Base-by-base conservation (phyloP, 1,140 invertebrate species). In the Meloidogyne hapla region DNA sequence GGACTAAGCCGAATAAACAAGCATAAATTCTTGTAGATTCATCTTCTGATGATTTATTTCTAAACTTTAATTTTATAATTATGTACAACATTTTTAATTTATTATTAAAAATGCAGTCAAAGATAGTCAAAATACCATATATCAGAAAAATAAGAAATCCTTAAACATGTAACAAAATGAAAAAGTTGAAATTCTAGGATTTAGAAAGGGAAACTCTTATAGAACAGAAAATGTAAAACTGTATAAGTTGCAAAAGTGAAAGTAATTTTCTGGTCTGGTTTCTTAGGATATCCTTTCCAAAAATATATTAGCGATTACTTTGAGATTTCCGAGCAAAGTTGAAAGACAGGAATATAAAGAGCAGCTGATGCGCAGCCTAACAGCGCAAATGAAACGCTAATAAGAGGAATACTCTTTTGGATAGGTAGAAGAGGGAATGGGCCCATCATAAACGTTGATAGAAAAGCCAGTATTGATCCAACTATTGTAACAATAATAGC, bases 21-120 rank as follows among this genome's bases (percentile, higher is more conserved):
- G 71, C 71, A 73, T 73, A 73, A 9, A 73, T 73, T 64, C 33
- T 28, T 9, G 71, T 73, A 8, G 71, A 73, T 26, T 65, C 21
- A 28, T 72, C 40, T 13, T 64, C 15, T 1, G n/a, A 45, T 10
- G 40, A 26, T 38, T 18, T 48, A 38, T 12, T 62, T 10, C 38
- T 28, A 61, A 6, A 23, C 23, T 72, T 25, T 9, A 72, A 72
- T 61, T 72, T 72, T 61, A 48, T 61, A 21, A 26, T n/a, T n/a
- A n/a, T n/a, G n/a, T n/a, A n/a, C n/a, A n/a, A n/a, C n/a, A n/a
- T n/a, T n/a, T n/a, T n/a, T n/a, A n/a, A n/a, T 33, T 33, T 0
- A n/a, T n/a, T n/a, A n/a, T n/a, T n/a, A n/a, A n/a, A n/a, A n/a
- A n/a, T n/a, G n/a, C n/a, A n/a, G n/a, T n/a, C n/a, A n/a, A n/a